Evolutionary conservation across 2,888 invertebrate genomes (phyloP).

Genomic region (Ryuthela nishihirai): DNA sequence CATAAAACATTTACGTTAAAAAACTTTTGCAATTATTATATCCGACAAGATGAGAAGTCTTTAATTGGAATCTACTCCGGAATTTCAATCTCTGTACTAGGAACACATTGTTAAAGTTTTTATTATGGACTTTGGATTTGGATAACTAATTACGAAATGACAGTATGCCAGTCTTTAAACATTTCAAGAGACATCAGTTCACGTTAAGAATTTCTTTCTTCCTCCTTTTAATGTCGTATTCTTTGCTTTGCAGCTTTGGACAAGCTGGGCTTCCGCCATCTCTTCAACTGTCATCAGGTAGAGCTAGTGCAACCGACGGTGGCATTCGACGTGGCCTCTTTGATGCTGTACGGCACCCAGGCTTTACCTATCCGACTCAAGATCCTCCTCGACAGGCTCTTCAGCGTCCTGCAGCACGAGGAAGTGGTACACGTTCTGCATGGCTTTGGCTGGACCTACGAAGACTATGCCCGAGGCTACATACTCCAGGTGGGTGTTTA

Average conservation of each 20-base stretch:
- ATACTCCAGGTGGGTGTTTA: slow-evolving; percentile 62
- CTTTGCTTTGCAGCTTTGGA: slow-evolving; percentile 46
- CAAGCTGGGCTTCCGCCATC: slow-evolving; percentile 50
- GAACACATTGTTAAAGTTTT: too few relatives aligned
- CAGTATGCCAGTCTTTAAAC: too few relatives aligned
- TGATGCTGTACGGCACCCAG: slow-evolving; percentile 71
- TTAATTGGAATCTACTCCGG: too few relatives aligned
- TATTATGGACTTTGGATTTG: too few relatives aligned
- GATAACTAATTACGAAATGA: too few relatives aligned
- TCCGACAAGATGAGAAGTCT: too few relatives aligned
- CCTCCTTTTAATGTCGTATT: too few relatives aligned
- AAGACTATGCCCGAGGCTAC: slow-evolving; percentile 72
- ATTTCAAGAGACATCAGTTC: too few relatives aligned
- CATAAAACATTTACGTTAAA: too few relatives aligned
- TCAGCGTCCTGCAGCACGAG: slow-evolving; percentile 66
- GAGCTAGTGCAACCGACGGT: slow-evolving; percentile 48
- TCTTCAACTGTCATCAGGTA: slow-evolving; percentile 46
- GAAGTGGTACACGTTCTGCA: slow-evolving; percentile 68
- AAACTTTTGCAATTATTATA: too few relatives aligned
- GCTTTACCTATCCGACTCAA: slow-evolving; percentile 69
- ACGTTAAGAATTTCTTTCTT: too few relatives aligned
- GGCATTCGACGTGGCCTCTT: slow-evolving; percentile 71
- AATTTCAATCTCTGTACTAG: too few relatives aligned
- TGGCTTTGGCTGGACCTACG: slow-evolving; percentile 72
- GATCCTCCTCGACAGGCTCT: slow-evolving; percentile 68